Base-by-base conservation (phyloP, 2,888 invertebrate species). In the Escarpia spicata region DNA sequence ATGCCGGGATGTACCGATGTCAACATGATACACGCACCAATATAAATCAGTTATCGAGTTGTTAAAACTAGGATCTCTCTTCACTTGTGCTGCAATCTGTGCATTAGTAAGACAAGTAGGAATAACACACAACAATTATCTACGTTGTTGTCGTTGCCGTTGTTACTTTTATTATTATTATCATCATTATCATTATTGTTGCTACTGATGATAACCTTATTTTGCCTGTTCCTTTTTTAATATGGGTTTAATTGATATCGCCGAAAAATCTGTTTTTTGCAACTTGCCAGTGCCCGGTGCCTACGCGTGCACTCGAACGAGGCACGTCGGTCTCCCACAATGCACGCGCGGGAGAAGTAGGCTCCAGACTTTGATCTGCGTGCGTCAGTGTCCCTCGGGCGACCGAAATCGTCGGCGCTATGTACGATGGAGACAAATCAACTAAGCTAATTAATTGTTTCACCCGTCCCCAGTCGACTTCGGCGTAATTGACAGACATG, bases 371-470 rank as follows among this genome's bases (percentile, higher is more conserved):
- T 75, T 75, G 75, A 75, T 75, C 75, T 75, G 75, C 75, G 75
- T 75, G 75, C 75, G n/a, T n/a, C 75, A 75, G 19, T 15, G 75
- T 75, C 75, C 75, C 75, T 15, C 19, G 75, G 75, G 75, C 75
- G 6, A 75, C 26, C 75, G 26, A 26, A 75, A 75, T 75, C 75
- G 75, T 19, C 75, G n/a, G 75, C 75, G 75, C 75, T 19, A 26
- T 26, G 26, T 75, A 26, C 75, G 75, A 75, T 75, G 75, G 75
- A 75, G n/a, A 26, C 75, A 75, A 75, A 75, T 75, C 75, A 75
- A 75, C 75, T 75, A 75, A 75, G 75, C 75, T 75, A 75, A 75
- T 75, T 75, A 75, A 75, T 75, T 75, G 75, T 75, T 75, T 75
- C 75, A 9, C 75, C 26, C 75, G 75, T 75, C 75, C 75, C 75